Evolutionary conservation across 2,888 invertebrate species (phyloP).

Genomic region (Nematopogon swammerdamellus): DNA sequence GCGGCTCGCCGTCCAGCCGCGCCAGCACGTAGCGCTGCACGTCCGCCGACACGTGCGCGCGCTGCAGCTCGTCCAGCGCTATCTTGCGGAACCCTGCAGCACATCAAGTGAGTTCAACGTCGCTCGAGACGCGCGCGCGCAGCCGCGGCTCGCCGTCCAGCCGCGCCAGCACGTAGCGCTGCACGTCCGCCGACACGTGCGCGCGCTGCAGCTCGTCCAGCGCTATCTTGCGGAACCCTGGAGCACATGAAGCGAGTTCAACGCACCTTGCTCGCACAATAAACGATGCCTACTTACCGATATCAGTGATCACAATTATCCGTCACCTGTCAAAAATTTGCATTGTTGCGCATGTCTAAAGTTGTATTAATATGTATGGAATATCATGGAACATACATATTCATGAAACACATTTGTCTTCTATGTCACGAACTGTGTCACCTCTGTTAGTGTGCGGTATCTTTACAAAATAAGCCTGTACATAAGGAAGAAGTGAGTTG

Average conservation of each 20-base stretch:
- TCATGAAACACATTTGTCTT: no score
- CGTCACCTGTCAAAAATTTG: no score
- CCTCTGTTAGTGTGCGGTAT: no score
- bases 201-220: conserved; percentile 87
- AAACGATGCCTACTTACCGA: no score
- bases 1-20: conserved; percentile 84
- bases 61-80: conserved; percentile 85
- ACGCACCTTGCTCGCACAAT: conserved; percentile 48
- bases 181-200: conserved; percentile 91
- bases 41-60: conserved; percentile 87
- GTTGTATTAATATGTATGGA: no score
- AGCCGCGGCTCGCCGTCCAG: conserved; percentile 87
- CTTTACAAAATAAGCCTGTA: no score
- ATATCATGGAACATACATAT: no score
- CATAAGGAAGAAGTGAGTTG: no score
- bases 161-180: conserved; percentile 88
- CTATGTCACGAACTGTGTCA: no score
- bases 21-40: conserved; percentile 94
- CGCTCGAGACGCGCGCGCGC: conserved; percentile 77
- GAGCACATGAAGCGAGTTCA: conserved; percentile 10
- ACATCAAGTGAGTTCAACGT: conserved; percentile 15
- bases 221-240: conserved; percentile 84
- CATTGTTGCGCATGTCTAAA: no score
- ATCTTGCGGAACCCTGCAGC: conserved; percentile 80
- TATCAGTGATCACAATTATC: no score